A percentile compares a stretch with the other conserved stretches of the same genome.
phyloP scores from a whole-genome alignment of 2,113 vertebrate species.

The Periophthalmus modestus region DNA sequence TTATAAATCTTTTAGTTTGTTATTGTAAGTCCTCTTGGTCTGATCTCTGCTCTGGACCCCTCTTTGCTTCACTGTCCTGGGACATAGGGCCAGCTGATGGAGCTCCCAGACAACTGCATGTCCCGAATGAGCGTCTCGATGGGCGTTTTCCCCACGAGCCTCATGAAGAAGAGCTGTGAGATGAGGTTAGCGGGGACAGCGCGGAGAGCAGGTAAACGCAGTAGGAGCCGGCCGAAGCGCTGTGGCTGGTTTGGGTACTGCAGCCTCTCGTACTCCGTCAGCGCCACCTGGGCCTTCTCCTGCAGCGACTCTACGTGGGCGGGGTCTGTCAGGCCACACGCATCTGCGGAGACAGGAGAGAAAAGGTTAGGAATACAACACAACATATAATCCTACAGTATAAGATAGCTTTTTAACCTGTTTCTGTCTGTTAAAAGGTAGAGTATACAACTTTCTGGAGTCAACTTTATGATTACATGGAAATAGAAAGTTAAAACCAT shows the following conservation, averaged over 20 bases:
- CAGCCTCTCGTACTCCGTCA: conserved; percentile 89
- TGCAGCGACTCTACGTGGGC: conserved; percentile 89
- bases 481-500: too few species aligned
- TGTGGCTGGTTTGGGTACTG: conserved; percentile 93
- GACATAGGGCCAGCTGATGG: conserved; percentile 94
- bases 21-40: conserved; percentile 21
- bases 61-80: conserved; percentile 78
- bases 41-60: conserved; percentile 27
- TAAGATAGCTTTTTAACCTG: too few species aligned
- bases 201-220: conserved; percentile 89
- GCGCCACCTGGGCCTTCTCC: conserved; percentile 94
- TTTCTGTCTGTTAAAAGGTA: too few species aligned
- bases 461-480: too few species aligned
- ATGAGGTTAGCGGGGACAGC: conserved; percentile 93
- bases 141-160: conserved; percentile 95
- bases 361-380: too few species aligned
- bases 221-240: conserved; percentile 89
- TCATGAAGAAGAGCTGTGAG: conserved; percentile 98
- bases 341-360: conserved; percentile 74
- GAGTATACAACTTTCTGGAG: too few species aligned
- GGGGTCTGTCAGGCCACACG: conserved; percentile 86
- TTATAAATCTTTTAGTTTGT: not conserved
- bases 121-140: conserved; percentile 97
- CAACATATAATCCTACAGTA: too few species aligned
- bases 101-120: conserved; percentile 97